Percentiles rank a stretch among this genome's conserved stretches.
Evolutionary conservation across 2,113 vertebrate genomes (phyloP).

Genomic region (Redunca redunca): DNA sequence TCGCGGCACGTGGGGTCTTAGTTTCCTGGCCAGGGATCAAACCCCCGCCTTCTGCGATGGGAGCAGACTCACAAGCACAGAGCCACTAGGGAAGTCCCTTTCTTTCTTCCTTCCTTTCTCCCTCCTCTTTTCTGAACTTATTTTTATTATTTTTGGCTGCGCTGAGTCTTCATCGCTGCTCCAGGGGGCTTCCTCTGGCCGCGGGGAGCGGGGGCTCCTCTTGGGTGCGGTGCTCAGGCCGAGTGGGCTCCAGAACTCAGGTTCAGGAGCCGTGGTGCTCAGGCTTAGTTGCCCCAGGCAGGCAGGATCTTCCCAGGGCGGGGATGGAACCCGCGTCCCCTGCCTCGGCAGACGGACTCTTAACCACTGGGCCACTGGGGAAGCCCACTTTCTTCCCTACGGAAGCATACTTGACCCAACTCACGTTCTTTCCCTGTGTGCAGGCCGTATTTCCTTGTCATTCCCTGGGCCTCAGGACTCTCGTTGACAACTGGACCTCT

Average conservation of each 20-base stretch:
- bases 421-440: rapidly evolving
- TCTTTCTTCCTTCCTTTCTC: background rate
- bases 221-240: rapidly evolving
- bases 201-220: background rate
- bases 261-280: background rate
- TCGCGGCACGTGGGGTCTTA: background rate
- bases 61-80: background rate
- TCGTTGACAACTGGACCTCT: background rate
- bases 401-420: background rate
- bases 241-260: background rate
- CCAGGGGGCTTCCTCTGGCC: background rate
- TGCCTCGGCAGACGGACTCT: background rate
- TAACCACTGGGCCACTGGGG: background rate
- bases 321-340: background rate
- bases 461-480: background rate
- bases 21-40: background rate
- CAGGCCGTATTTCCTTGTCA: background rate
- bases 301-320: background rate
- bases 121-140: background rate
- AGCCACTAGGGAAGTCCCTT: background rate
- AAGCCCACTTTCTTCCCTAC: background rate
- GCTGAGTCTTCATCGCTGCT: background rate
- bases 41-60: rapidly evolving
- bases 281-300: background rate
- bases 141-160: background rate